These are phyloP conservation scores for Ladona fulva DNA, from an alignment of 1,140 invertebrate species.

Conservation along the genomic window DNA sequence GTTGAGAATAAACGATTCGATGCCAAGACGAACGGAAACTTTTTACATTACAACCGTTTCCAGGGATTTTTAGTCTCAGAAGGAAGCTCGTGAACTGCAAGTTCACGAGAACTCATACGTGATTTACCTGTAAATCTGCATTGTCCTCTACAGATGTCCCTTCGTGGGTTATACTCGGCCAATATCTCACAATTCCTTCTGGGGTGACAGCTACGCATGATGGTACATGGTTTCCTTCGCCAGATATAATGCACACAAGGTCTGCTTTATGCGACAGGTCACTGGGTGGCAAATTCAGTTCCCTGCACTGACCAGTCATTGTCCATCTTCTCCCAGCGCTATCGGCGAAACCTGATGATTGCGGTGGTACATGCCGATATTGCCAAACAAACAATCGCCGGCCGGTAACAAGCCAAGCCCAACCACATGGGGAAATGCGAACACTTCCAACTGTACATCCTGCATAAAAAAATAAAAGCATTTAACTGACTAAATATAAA, in stretches of 20 bases:
- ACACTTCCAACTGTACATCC: constrained; percentile 52
- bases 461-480: constrained; percentile 31
- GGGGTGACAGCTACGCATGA: constrained; percentile 88
- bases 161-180: constrained; percentile 83
- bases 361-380: constrained; percentile 44
- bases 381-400: constrained; percentile 81
- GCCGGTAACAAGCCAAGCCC: constrained; percentile 82
- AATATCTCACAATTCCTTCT: constrained; percentile 83
- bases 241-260: constrained; percentile 68
- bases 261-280: constrained; percentile 87
- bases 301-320: constrained; percentile 53
- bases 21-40: no score
- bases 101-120: no score
- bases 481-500: background rate
- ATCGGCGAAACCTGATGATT: constrained; percentile 25
- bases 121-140: constrained; percentile 57
- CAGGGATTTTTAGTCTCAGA: no score
- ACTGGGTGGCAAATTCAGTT: constrained; percentile 80
- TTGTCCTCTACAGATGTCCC: constrained; percentile 73
- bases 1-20: no score
- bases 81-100: no score
- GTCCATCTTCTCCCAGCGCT: constrained; percentile 21
- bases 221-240: constrained; percentile 60
- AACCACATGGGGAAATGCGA: constrained; percentile 52
- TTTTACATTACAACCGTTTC: no score